Evolutionary conservation across 1,140 invertebrate genomes (phyloP), one percentile per base, ranked within the genome.

Genomic region (Bacillus rossius): DNA sequence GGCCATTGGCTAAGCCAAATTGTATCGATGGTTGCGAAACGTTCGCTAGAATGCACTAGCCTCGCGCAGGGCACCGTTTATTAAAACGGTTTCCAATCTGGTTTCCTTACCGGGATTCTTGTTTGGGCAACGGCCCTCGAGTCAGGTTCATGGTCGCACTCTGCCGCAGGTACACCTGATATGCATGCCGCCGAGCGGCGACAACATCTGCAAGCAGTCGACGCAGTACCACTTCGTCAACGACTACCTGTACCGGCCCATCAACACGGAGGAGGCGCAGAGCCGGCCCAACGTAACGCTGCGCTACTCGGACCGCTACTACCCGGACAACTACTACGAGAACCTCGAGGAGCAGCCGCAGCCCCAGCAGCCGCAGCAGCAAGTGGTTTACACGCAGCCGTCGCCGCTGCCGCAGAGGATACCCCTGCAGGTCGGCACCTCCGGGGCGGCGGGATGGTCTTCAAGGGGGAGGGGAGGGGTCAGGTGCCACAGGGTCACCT

Each of bases 181-280:
- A 68, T 96, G 93, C 70, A 94, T 95, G 86, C 92, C 92, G 1
- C 89, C 89, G 3, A 88, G 85, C 37, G 84, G 84, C 43, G 92
- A 95, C 66, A 94, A 93, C 70, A 94, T 87, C 61, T 95, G 92
- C 76, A 84, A 89, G 66, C 88, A 91, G 71, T 93, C 91, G 1
- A 87, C 90, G 1, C 88, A 93, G 65, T 96, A 88, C 68, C 90
- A 94, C 67, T 93, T 94, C 66, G 91, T 96, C 48, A 96, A 96
- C 71, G 92, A 96, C 58, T 95, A 92, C 70, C 77, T 96, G 8
- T 94, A 96, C 79, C 88, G 92, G 67, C 90, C 92, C 3, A 78
- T 93, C 64, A 92, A 92, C 68, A 78, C 85, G 29, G 87, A 89
- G 64, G 89, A 92, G 72, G 86, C 85, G 17, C 84, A 88, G 64